phyloP scores from a whole-genome alignment of 2,888 invertebrate species.

The Dryadula phaetusa region DNA sequence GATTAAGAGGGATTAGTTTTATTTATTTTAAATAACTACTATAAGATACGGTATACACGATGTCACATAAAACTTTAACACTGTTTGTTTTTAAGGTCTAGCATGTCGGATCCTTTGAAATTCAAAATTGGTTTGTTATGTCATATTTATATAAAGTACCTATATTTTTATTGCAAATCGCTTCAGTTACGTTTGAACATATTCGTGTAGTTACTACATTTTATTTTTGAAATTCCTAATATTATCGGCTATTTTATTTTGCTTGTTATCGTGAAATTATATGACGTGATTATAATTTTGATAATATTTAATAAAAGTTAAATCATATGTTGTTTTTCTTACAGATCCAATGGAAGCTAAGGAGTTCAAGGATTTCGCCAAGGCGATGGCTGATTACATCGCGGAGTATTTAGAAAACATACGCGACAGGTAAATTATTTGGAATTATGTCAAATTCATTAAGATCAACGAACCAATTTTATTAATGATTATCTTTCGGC shows the following conservation, averaged over 20 bases:
- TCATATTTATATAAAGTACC: neutral
- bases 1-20: neutral
- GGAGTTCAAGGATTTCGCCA: constrained; percentile 94
- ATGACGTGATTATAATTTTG: neutral
- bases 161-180: constrained; percentile 9
- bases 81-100: constrained; percentile 53
- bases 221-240: neutral
- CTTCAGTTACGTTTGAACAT: neutral
- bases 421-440: constrained; percentile 92
- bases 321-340: constrained; percentile 32
- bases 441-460: too few species aligned
- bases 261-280: constrained; percentile 15
- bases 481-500: too few species aligned
- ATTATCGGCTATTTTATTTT: constrained; percentile 3
- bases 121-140: constrained; percentile 67
- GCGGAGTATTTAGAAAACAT: constrained; percentile 97
- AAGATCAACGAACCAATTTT: neutral
- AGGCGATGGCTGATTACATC: constrained; percentile 97
- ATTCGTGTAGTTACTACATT: neutral
- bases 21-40: neutral
- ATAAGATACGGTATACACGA: neutral
- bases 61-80: neutral
- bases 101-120: constrained; percentile 65
- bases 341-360: constrained; percentile 89
- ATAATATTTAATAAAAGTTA: neutral